Base-by-base conservation (phyloP, 1,140 invertebrate species). In the Drosophila malerkotliana region DNA sequence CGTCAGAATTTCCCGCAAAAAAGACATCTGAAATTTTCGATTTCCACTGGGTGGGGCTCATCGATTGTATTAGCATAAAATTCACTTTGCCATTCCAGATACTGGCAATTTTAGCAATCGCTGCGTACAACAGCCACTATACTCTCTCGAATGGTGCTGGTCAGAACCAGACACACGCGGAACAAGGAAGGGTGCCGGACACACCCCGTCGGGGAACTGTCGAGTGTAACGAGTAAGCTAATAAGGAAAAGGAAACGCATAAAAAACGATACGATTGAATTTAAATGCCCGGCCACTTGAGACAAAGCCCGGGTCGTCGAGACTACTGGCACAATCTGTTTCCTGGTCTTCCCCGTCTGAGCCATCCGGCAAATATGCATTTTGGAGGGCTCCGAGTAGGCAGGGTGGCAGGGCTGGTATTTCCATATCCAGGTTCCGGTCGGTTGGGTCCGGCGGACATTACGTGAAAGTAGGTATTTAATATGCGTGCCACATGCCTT, bases 71-170 rank as follows among this genome's bases (percentile, higher is more conserved):
- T 83, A 56, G 75, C 83, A 87, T 87, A 82, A 87, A 87, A 87
- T 88, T 88, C 79, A 82, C 72, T 83, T 79, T 77, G 66, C 56
- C 75, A 88, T 88, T 79, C 88, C 79, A 83, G 80, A 67, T 62
- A 45, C 72, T 76, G 82, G 34, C 34, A 37, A 37, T 37, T 12
- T 37, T 37, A 4, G 34, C 10, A 12, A 37, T 10, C 34, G 79
- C 75, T 87, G 83, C 76, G 82, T 67, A 83, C 88, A 79, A 87
- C 83, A 87, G 88, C 88, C 82, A 87, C 88, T 87, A 88, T 72
- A 87, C 88, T 79, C 83, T 79, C 83, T 88, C 60, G 72, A 88
- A 12, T n/a, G 34, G 32, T 4, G 4, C 10, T n/a, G 34, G 34
- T 10, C 34, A 12, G 15, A n/a, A 7, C 34, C 9, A 41, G 14